Percentiles rank a stretch among this genome's conserved stretches.
Evolutionary conservation across 2,113 vertebrate genomes (phyloP).

Genomic region (Corythaeola cristata): DNA sequence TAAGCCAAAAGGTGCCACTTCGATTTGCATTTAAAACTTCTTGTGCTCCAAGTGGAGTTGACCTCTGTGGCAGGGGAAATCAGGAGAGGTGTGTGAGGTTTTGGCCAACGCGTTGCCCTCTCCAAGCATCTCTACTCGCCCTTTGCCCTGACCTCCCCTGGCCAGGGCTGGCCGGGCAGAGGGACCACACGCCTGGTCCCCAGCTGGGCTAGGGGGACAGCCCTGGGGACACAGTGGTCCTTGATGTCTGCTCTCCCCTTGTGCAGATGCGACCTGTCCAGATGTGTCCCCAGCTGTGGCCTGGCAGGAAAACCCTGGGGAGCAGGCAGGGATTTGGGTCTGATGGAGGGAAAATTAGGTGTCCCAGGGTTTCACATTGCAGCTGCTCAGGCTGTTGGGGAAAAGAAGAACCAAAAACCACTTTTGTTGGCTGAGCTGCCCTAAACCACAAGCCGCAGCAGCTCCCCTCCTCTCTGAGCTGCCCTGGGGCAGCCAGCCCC

Average conservation of each 20-base stretch:
- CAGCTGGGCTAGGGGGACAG: not conserved
- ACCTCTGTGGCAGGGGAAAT: not conserved
- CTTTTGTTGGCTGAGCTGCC: not conserved
- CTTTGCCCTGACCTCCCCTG: not conserved
- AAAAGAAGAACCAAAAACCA: not conserved
- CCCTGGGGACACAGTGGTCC: not conserved
- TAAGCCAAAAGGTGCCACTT: not conserved
- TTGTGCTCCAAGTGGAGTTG: not conserved
- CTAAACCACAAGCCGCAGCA: not conserved
- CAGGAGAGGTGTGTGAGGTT: not conserved
- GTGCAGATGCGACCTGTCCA: accelerated
- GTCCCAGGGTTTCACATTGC: not conserved
- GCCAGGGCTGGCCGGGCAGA: not conserved
- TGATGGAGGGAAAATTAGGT: not conserved
- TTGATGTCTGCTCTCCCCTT: accelerated
- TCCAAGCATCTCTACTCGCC: not conserved
- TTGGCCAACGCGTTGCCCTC: not conserved
- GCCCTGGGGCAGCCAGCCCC: not conserved
- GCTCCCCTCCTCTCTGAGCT: not conserved
- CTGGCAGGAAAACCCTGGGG: not conserved
- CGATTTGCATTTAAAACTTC: not conserved
- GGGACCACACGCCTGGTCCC: not conserved
- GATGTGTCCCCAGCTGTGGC: not conserved
- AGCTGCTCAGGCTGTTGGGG: not conserved
- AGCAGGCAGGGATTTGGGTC: not conserved